Evolutionary conservation across 1,140 invertebrate species (phyloP), one percentile per base, ranked within the genome.

Genomic region (Steinernema khuongi): DNA sequence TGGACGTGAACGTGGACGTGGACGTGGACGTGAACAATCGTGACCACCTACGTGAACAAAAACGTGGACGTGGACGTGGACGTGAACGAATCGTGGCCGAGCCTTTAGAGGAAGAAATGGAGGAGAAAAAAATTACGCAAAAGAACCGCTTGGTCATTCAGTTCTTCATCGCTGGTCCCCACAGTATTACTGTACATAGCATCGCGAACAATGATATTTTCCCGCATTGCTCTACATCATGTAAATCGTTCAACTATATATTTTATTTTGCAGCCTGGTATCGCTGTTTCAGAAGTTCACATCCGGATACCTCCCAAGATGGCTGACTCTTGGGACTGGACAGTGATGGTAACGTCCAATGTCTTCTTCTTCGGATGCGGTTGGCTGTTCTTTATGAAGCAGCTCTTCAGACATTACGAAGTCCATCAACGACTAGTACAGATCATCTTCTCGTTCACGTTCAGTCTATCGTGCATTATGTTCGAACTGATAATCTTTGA

Each of bases 401-500:
- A 97, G 86, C 88, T 99, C 66, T 99, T 99, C 86, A 90, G 92
- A 80, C 94, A 99, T 86, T 99, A 99, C 89, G 97, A 99, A 89
- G 88, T 89, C 67, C 71, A 80, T 72, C 33, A 71, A 26, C 31
- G 87, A 93, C 97, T 1, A 92, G 94, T 99, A 4, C 93, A 98
- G 85, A 87, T 98, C 1, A 94, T 98, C 81, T 99, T 99, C 86
- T 96, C 95, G 0, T 89, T 92, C 2, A 99, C 95, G 43, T 96
- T 99, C 86, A 92, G 96, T 1, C 87, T 99, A 1, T 99, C 96
- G 18, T 97, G 96, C 85, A 97, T 94, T 1, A 96, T 99, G 93
- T 99, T 99, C 88, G 96, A 99, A 86, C 88, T 99, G 29, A 98
- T 99, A 75, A 99, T 99, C 86, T 99, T 99, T 89, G 97, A 99